Conservation (phyloP, 2,797 vertebrate species). For the Platyrinchus mystaceus region DNA sequence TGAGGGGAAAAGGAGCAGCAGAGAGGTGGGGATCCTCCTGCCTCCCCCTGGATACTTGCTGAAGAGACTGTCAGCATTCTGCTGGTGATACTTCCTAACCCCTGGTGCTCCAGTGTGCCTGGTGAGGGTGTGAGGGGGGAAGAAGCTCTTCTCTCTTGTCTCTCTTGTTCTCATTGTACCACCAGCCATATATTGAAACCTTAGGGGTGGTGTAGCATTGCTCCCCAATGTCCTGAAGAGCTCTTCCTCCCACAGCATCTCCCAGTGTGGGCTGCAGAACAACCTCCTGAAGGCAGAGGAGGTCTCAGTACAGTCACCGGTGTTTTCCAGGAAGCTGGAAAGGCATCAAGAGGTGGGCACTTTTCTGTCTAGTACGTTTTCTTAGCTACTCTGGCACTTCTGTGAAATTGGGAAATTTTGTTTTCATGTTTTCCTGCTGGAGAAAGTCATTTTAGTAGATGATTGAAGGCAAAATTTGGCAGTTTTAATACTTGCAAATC, state of each 20-base stretch:
- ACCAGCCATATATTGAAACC: fast-evolving
- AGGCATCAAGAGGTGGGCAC: background rate
- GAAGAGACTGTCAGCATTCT: background rate
- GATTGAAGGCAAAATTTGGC: background rate
- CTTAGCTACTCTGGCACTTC: background rate
- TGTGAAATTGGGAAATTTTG: background rate
- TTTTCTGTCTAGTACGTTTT: background rate
- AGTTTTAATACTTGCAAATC: background rate
- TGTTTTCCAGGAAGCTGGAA: background rate
- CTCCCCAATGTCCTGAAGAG: background rate
- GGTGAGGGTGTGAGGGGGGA: background rate
- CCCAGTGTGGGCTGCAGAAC: background rate
- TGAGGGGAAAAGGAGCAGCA: background rate
- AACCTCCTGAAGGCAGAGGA: background rate
- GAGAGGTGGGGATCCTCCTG: background rate
- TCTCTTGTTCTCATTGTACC: background rate
- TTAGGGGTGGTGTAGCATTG: fast-evolving
- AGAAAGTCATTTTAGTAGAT: background rate
- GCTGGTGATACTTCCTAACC: background rate
- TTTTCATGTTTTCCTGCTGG: background rate
- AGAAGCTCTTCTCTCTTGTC: background rate
- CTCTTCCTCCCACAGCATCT: fast-evolving
- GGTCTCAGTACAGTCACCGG: background rate
- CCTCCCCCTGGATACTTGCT: background rate
- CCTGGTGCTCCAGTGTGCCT: fast-evolving